Evolutionary conservation across 2,113 vertebrate genomes (phyloP), one percentile per base, ranked within the genome.

Genomic region (Epinephelus cyanopodus): DNA sequence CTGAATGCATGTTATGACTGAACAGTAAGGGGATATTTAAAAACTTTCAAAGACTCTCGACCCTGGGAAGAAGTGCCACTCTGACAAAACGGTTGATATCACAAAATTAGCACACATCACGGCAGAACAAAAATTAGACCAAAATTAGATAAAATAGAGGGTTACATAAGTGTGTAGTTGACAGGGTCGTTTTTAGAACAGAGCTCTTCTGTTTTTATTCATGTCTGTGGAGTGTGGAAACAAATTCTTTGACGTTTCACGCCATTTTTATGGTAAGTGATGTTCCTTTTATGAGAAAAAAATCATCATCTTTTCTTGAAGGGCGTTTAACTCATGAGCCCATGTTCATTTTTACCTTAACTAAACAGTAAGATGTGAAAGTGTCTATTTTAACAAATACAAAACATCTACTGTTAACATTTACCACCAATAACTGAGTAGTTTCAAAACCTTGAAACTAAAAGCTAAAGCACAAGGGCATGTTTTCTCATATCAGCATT

Each of bases 1-100:
- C 74, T 79, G 50, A 76, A 76, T 9, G 37, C 63, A 42, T n/a
- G 77, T 71, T 79, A 61, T 39, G 60, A 54, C 39, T 66, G 66
- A 74, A 47, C 52, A 2, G 5, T 15, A 15, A 67, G 8, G 21
- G 25, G 27, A 60, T 72, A 29, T 88, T 73, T 76, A 76, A 82
- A 79, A 75, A 79, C 64, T 57, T 63, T 42, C 48, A 54, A 56
- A 73, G 62, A 81, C 33, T 42, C 66, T 65, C 15, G 11, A 65
- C 39, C 74, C 25, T 0, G 6, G n/a, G 17, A 68, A 65, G 21
- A 75, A 80, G 80, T 6, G 0, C 17, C 75, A 15, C 48, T 77
- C 63, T 3, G 54, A 45, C 29, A 29, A 50, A 73, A 4, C 39
- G 0, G 62, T 13, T 57, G 63, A 61, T 23, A 19, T 57, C 53